phyloP scores from a whole-genome alignment of 1,140 invertebrate genomes.

The Lordiphosa mommai region DNA sequence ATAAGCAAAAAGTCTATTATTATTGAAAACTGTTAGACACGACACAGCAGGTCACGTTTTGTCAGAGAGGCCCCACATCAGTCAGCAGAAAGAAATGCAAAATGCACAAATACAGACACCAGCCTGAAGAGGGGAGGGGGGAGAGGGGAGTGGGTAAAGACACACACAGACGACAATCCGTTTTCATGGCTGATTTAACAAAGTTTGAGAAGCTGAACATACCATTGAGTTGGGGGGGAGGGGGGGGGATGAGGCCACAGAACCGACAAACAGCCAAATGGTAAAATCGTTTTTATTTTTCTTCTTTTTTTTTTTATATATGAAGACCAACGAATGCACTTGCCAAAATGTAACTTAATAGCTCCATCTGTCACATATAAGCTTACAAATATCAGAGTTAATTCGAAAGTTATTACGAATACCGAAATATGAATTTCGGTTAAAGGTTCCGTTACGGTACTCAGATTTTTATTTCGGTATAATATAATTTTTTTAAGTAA shows the following conservation, averaged over 20 bases:
- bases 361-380: too few species aligned
- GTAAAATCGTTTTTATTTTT: neutral
- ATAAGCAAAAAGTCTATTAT: constrained; percentile 60
- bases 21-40: constrained; percentile 75
- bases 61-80: constrained; percentile 32
- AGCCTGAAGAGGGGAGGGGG: neutral
- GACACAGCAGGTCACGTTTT: constrained; percentile 66
- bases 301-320: neutral
- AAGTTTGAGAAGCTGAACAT: constrained; percentile 56
- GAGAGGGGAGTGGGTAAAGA: neutral
- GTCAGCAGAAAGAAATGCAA: constrained; percentile 64
- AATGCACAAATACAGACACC: constrained; percentile 31
- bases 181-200: constrained; percentile 76
- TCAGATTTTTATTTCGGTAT: too few species aligned
- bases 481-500: too few species aligned
- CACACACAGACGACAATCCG: constrained; percentile 64
- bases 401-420: too few species aligned
- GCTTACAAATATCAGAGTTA: too few species aligned
- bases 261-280: neutral
- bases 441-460: too few species aligned
- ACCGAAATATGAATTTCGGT: too few species aligned
- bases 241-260: neutral
- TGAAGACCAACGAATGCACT: constrained; percentile 12
- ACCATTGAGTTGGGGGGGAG: constrained; percentile 10
- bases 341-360: too few species aligned